A percentile compares a stretch with the other conserved stretches of the same genome.
phyloP scores from a whole-genome alignment of 2,113 vertebrate genomes.

The Mastomys natalensis region DNA sequence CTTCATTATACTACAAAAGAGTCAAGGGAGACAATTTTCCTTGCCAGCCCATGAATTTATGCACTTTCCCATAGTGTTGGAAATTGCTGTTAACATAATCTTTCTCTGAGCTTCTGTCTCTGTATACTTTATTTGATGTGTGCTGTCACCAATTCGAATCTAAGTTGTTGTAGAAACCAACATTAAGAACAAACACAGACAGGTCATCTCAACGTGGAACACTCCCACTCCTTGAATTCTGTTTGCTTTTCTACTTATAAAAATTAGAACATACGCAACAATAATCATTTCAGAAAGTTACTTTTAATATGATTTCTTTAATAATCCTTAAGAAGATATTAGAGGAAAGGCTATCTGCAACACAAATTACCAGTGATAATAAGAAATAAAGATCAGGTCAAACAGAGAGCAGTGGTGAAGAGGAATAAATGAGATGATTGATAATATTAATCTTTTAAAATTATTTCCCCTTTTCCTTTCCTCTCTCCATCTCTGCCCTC shows the following conservation, averaged over 20 bases:
- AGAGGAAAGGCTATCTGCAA: conserved; percentile 38
- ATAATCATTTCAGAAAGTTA: conserved; percentile 28
- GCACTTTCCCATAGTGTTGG: conserved; percentile 79
- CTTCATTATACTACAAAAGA: conserved; percentile 85
- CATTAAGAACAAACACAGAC: conserved; percentile 33
- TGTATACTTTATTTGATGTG: conserved; percentile 78
- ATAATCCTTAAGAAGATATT: conserved; percentile 45
- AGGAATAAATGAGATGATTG: not conserved
- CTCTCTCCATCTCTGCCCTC: not conserved
- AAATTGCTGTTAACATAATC: conserved; percentile 85
- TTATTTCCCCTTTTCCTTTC: not conserved
- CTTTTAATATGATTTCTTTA: not conserved
- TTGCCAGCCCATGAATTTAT: conserved; percentile 87
- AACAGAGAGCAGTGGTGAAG: not conserved
- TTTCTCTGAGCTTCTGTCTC: conserved; percentile 78
- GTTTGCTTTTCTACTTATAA: not conserved
- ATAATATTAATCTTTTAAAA: not conserved
- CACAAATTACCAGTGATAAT: conserved; percentile 23
- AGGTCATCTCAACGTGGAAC: conserved; percentile 3
- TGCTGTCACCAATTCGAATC: conserved; percentile 69
- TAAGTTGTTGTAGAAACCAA: conserved; percentile 66
- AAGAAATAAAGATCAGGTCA: not conserved
- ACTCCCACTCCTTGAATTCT: not conserved
- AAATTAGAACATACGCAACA: not conserved
- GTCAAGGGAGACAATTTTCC: conserved; percentile 85